A percentile compares a stretch with the other conserved stretches of the same genome.
These are phyloP conservation scores for Aphelenchoides fujianensis DNA, from an alignment of 1,140 invertebrate species.

Conservation along the genomic window DNA sequence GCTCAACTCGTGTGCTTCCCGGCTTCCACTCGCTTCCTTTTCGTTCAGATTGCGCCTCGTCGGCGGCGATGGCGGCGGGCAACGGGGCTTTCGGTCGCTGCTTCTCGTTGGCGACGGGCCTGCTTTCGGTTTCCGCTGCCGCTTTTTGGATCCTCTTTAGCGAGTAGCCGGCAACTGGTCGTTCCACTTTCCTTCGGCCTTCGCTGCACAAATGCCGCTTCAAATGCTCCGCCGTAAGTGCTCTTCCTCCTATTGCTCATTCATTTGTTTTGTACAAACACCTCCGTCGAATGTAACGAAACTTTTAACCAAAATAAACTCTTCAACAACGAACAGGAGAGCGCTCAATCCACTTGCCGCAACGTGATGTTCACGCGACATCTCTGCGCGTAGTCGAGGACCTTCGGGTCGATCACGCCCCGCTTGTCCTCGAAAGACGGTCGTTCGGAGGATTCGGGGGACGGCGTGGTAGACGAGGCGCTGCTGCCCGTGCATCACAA, in stretches of 20 bases:
- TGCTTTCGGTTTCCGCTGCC: background rate
- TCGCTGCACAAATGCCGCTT: background rate
- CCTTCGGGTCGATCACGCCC: constrained; percentile 16
- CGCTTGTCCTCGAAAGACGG: constrained; percentile 20
- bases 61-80: background rate
- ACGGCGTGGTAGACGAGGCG: constrained; percentile 58
- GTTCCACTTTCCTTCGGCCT: background rate
- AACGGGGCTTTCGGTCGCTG: background rate
- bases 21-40: no score
- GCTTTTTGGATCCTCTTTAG: background rate
- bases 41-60: background rate
- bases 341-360: constrained; percentile 53
- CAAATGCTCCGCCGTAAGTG: no score
- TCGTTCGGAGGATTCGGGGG: constrained; percentile 45
- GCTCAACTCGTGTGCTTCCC: no score
- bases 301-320: background rate
- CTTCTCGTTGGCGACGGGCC: background rate
- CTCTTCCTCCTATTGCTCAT: no score
- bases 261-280: constrained; percentile 2
- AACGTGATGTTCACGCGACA: constrained; percentile 58
- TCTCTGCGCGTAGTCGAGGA: constrained; percentile 50
- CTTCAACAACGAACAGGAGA: background rate
- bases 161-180: background rate
- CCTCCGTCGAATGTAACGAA: background rate
- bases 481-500: constrained; percentile 55